These are phyloP conservation scores for Thera britannica DNA, from an alignment of 2,888 invertebrate species.

Conservation along the genomic window DNA sequence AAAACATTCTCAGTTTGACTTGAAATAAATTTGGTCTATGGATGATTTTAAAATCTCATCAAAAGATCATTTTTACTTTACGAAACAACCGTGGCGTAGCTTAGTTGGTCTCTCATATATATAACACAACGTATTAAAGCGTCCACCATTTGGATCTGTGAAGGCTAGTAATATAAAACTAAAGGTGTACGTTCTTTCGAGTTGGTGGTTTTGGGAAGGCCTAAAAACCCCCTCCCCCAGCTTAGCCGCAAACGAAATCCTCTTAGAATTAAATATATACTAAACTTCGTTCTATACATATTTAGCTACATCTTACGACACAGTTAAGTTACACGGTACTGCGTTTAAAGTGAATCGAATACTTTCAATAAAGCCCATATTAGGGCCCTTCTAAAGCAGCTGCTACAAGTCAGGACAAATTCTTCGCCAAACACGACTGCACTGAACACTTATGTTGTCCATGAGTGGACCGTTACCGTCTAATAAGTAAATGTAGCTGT, in stretches of 20 bases:
- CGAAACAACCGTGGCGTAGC: too few species aligned
- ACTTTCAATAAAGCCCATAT: slow-evolving; percentile 30
- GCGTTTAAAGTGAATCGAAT: slow-evolving; percentile 25
- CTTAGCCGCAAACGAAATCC: background rate
- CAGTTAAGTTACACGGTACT: slow-evolving; percentile 19
- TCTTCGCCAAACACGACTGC: slow-evolving; percentile 22
- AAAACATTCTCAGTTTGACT: too few species aligned
- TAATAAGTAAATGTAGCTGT: slow-evolving; percentile 9
- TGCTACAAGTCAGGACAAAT: slow-evolving; percentile 20
- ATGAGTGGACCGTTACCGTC: slow-evolving; percentile 13
- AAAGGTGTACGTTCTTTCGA: too few species aligned
- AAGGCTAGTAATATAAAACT: too few species aligned
- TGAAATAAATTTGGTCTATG: too few species aligned
- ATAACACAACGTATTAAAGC: too few species aligned
- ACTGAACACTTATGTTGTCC: slow-evolving; percentile 14
- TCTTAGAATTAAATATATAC: background rate
- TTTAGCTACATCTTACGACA: slow-evolving; percentile 9
- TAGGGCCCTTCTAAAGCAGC: slow-evolving; percentile 16
- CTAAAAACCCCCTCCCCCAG: too few species aligned
- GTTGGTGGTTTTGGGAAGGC: too few species aligned
- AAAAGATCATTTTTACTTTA: background rate
- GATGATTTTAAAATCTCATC: too few species aligned
- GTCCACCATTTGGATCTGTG: too few species aligned
- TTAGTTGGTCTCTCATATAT: too few species aligned
- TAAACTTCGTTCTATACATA: background rate